Conservation (phyloP, 1,140 invertebrate species). For the Lepidotrigona ventralis region DNA sequence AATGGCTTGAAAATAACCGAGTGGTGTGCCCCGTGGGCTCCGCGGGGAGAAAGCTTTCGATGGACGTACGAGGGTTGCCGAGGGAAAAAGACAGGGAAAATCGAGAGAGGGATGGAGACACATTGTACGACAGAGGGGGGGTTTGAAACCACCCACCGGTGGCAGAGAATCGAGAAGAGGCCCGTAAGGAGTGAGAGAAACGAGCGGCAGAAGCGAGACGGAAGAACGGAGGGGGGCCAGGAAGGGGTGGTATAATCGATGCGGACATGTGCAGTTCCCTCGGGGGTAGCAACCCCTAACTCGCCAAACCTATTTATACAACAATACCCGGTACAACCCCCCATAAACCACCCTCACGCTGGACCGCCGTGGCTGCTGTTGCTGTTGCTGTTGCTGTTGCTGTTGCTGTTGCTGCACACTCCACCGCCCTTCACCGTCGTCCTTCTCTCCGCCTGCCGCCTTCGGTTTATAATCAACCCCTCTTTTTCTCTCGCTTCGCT, state of each 20-base stretch:
- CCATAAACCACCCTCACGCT: slow-evolving; percentile 77
- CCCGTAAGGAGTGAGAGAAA: slow-evolving; percentile 51
- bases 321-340: slow-evolving; percentile 78
- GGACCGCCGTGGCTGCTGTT: slow-evolving; percentile 71
- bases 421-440: slow-evolving; percentile 53
- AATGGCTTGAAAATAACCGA: slow-evolving; percentile 80
- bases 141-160: slow-evolving; percentile 57
- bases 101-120: slow-evolving; percentile 32
- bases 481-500: slow-evolving; percentile 36
- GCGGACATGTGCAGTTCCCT: slow-evolving; percentile 80
- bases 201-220: slow-evolving; percentile 32
- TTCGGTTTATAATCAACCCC: slow-evolving; percentile 68
- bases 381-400: slow-evolving; percentile 8
- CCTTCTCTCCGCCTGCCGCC: slow-evolving; percentile 55
- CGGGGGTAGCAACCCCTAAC: slow-evolving; percentile 80
- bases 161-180: slow-evolving; percentile 63
- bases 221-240: slow-evolving; percentile 53
- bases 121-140: slow-evolving; percentile 47
- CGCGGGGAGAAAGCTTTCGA: slow-evolving; percentile 56
- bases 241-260: slow-evolving; percentile 79
- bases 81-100: slow-evolving; percentile 41
- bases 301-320: slow-evolving; percentile 81
- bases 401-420: slow-evolving; percentile 60
- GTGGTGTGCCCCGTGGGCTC: slow-evolving; percentile 70
- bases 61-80: slow-evolving; percentile 42